phyloP scores from a whole-genome alignment of 2,797 vertebrate species.

The Lagocephalus sceleratus region DNA sequence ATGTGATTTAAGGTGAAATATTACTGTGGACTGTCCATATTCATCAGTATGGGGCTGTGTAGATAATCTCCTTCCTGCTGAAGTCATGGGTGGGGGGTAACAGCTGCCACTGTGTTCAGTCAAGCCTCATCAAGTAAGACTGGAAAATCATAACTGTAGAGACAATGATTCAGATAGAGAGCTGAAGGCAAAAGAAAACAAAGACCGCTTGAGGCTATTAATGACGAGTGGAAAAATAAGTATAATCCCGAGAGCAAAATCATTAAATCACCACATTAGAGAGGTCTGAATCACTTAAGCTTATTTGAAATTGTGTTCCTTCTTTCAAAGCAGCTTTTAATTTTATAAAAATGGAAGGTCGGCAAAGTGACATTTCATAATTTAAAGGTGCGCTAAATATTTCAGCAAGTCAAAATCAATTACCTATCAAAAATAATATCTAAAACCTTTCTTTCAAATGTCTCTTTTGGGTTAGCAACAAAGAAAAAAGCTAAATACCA shows the following conservation, averaged over 20 bases:
- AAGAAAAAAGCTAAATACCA: too few relatives aligned
- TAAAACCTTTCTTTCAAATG: too few relatives aligned
- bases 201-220: conserved; percentile 16
- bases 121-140: conserved; percentile 30
- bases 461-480: too few relatives aligned
- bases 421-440: too few relatives aligned
- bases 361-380: too few relatives aligned
- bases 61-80: conserved; percentile 3
- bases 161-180: conserved; percentile 19
- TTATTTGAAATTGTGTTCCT: too few relatives aligned
- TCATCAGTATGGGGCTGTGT: not conserved
- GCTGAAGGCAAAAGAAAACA: conserved; percentile 29
- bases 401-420: too few relatives aligned
- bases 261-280: conserved; percentile 31
- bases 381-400: too few relatives aligned
- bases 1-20: not conserved
- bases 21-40: not conserved
- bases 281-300: conserved; percentile 11
- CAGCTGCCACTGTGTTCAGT: conserved; percentile 31
- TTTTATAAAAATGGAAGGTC: too few relatives aligned
- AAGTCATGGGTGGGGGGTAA: not conserved
- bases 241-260: conserved; percentile 31
- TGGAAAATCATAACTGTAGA: conserved; percentile 27
- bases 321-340: too few relatives aligned
- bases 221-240: conserved; percentile 33